A percentile compares a stretch with the other conserved stretches of the same genome.
These are phyloP conservation scores for Vannuccia rotundouncinata DNA, from an alignment of 2,888 invertebrate genomes.

Conservation along the genomic window DNA sequence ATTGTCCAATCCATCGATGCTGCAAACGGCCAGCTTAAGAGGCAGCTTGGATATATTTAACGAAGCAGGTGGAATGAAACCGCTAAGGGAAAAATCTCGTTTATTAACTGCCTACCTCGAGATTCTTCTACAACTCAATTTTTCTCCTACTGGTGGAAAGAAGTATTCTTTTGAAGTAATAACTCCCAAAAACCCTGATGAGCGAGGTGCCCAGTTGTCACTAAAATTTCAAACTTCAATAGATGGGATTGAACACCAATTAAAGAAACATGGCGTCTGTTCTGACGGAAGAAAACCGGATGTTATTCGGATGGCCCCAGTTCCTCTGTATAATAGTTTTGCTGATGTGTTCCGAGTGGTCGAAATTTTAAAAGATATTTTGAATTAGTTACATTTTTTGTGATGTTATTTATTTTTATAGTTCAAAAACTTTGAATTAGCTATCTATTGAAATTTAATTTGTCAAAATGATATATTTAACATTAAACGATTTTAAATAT, in stretches of 20 bases:
- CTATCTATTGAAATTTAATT: no score
- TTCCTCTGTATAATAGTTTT: slow-evolving; percentile 60
- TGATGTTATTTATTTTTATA: no score
- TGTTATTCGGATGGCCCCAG: slow-evolving; percentile 60
- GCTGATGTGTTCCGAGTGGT: slow-evolving; percentile 57
- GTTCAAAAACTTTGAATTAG: no score
- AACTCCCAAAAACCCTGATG: slow-evolving; percentile 59
- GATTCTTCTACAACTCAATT: slow-evolving; percentile 47
- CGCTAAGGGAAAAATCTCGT: slow-evolving; percentile 57
- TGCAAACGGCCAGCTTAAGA: slow-evolving; percentile 43
- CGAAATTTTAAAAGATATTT: slow-evolving; percentile 43
- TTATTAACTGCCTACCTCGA: slow-evolving; percentile 61
- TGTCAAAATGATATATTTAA: no score
- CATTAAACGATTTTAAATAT: no score
- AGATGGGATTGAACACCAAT: slow-evolving; percentile 55
- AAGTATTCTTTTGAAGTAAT: slow-evolving; percentile 53
- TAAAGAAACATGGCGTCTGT: slow-evolving; percentile 60
- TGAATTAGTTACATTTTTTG: no score
- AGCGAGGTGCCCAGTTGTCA: slow-evolving; percentile 61
- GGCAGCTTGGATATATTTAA: slow-evolving; percentile 56
- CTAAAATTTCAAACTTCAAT: slow-evolving; percentile 57
- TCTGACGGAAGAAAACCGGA: slow-evolving; percentile 60
- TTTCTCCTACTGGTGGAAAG: slow-evolving; percentile 41
- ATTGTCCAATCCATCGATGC: slow-evolving; percentile 60
- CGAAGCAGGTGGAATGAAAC: slow-evolving; percentile 51